Conservation (phyloP, 2,797 vertebrate species). For the Scolopax rusticola region DNA sequence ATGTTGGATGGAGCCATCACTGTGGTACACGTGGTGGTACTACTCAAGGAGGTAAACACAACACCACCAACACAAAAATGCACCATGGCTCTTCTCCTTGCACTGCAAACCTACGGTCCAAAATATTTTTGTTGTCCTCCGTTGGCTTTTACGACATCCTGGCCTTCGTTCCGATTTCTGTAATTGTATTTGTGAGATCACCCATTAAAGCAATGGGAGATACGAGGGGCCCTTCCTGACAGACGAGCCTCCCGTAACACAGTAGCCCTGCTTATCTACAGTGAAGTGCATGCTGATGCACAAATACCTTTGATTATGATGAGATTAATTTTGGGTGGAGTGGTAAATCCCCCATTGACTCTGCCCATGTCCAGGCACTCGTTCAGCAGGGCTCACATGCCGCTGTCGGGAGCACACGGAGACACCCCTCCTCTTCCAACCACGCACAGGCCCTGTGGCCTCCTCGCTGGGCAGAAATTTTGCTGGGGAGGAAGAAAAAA, state of each 20-base stretch:
- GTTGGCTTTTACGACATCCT: neutral
- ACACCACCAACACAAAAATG: neutral
- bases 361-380: neutral
- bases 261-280: neutral
- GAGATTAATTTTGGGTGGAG: slow-evolving; percentile 49
- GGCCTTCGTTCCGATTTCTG: neutral
- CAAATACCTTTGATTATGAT: neutral
- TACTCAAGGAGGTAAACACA: neutral
- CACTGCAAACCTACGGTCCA: neutral
- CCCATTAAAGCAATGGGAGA: neutral
- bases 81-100: neutral
- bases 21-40: neutral
- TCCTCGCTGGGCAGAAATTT: too few relatives aligned
- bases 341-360: neutral
- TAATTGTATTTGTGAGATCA: neutral
- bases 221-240: neutral
- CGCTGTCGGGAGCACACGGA: neutral
- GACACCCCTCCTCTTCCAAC: neutral
- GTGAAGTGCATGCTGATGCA: neutral
- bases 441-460: rapidly evolving
- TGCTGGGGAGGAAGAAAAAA: neutral
- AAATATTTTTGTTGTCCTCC: neutral
- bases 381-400: neutral
- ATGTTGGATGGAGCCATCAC: neutral
- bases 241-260: neutral